These are phyloP conservation scores for Psylliodes chrysocephalus DNA, from an alignment of 2,888 invertebrate genomes.

Conservation along the genomic window DNA sequence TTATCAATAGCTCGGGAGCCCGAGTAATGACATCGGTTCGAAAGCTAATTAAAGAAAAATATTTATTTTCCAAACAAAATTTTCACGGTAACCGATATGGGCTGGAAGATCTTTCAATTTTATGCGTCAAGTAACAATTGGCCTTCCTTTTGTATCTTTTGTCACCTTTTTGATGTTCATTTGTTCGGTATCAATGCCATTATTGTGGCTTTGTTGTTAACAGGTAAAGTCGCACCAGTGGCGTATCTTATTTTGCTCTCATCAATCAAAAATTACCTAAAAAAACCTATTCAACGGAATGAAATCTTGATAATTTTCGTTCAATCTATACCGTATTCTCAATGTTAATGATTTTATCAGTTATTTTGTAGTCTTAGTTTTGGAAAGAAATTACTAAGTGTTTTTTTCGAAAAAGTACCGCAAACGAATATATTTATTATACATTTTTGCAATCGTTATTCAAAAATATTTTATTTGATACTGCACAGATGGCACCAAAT, in stretches of 20 bases:
- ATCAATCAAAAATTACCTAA: too few relatives aligned
- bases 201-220: conserved; percentile 41
- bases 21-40: conserved; percentile 41
- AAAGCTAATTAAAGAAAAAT: conserved; percentile 59
- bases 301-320: too few relatives aligned
- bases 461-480: too few relatives aligned
- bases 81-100: conserved; percentile 47
- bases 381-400: too few relatives aligned
- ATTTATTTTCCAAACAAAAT: conserved; percentile 58
- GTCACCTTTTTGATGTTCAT: conserved; percentile 43
- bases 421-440: too few relatives aligned
- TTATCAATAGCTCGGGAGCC: conserved; percentile 35
- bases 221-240: conserved; percentile 11
- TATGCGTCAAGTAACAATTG: conserved; percentile 54
- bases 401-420: too few relatives aligned
- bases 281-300: too few relatives aligned
- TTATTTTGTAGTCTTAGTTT: too few relatives aligned
- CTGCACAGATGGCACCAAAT: too few relatives aligned
- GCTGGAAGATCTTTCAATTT: conserved; percentile 41
- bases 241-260: neutral
- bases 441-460: too few relatives aligned
- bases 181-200: conserved; percentile 29
- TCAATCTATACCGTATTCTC: too few relatives aligned
- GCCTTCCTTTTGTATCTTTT: conserved; percentile 44
- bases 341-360: too few relatives aligned